These are phyloP conservation scores for Peromyscus nudipes DNA, from an alignment of 2,797 vertebrate species.

Conservation along the genomic window DNA sequence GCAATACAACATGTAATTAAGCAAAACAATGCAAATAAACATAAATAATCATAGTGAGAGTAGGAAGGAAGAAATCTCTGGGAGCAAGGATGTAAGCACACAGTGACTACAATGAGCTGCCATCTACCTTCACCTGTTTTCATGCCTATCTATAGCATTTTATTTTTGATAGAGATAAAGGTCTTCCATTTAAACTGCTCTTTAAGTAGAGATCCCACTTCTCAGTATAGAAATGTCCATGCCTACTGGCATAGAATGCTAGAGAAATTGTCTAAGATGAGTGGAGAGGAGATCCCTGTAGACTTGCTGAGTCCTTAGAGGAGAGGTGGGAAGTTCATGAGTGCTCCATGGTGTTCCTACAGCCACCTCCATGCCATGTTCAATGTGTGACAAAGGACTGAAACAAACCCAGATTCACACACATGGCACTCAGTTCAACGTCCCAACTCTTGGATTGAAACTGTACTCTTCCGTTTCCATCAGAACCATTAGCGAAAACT, in stretches of 20 bases:
- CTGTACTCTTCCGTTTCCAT: neutral
- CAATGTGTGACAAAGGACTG: fast-evolving
- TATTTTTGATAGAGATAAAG: neutral
- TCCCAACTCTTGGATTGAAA: neutral
- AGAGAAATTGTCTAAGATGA: fast-evolving
- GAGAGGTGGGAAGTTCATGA: fast-evolving
- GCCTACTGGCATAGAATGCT: neutral
- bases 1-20: conserved; percentile 82
- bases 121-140: fast-evolving
- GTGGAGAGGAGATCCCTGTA: fast-evolving
- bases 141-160: neutral
- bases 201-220: neutral
- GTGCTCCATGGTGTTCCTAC: fast-evolving
- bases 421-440: fast-evolving
- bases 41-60: conserved; percentile 75
- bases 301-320: fast-evolving
- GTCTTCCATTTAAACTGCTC: neutral
- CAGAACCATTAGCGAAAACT: neutral
- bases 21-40: conserved; percentile 81
- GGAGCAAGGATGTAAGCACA: no score
- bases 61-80: neutral
- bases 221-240: neutral
- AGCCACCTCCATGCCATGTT: no score
- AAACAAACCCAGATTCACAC: fast-evolving
- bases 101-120: fast-evolving